These are phyloP conservation scores for Allobates femoralis DNA, from an alignment of 2,797 vertebrate genomes.

Conservation along the genomic window DNA sequence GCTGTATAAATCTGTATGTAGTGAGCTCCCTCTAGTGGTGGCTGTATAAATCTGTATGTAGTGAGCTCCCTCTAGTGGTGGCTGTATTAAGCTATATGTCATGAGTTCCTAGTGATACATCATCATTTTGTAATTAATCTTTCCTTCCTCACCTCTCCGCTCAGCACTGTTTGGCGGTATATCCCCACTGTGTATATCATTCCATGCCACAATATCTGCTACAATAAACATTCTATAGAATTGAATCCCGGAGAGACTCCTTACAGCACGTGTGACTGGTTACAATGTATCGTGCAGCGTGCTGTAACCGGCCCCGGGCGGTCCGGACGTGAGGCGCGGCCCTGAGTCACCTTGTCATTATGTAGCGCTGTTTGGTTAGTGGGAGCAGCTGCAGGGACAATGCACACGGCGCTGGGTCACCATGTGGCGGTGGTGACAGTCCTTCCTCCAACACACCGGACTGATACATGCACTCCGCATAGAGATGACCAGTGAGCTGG, in stretches of 20 bases:
- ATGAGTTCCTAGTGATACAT: too few species aligned
- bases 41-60: too few species aligned
- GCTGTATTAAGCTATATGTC: too few species aligned
- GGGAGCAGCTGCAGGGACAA: constrained; percentile 37
- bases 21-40: too few species aligned
- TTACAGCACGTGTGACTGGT: neutral
- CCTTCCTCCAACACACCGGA: neutral
- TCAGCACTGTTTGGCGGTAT: neutral
- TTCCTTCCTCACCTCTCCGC: neutral
- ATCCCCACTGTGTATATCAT: neutral
- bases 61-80: too few species aligned
- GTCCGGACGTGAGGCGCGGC: neutral
- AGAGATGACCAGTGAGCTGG: too few species aligned
- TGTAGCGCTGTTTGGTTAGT: constrained; percentile 50
- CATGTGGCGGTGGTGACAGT: neutral
- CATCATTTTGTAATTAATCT: too few species aligned
- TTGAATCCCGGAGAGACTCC: neutral
- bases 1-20: too few species aligned
- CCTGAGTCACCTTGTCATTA: constrained; percentile 32
- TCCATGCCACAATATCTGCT: neutral
- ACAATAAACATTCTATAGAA: neutral
- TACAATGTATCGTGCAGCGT: neutral
- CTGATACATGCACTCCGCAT: too few species aligned
- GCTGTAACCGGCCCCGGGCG: neutral
- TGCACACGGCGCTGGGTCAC: neutral